Evolutionary conservation across 1,140 invertebrate genomes (phyloP).

Genomic region (Holotrichia oblita): DNA sequence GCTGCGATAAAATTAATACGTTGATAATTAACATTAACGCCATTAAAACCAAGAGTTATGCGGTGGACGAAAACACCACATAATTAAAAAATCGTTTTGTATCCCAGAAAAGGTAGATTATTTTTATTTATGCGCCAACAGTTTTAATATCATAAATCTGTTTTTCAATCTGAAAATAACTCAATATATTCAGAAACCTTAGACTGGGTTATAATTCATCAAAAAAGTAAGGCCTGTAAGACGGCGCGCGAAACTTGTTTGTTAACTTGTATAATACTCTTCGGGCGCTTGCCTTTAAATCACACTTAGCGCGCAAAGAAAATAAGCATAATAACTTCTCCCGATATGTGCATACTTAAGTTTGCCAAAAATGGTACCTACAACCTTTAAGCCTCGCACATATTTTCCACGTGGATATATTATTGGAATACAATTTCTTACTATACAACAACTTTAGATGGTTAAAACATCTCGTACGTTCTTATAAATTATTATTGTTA

Average conservation of each 20-base stretch:
- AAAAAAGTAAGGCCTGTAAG: constrained; percentile 25
- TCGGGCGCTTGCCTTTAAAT: constrained; percentile 42
- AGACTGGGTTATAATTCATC: constrained; percentile 38
- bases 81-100: constrained; percentile 28
- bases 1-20: not conserved
- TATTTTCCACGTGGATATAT: constrained; percentile 38
- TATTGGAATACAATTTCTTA: constrained; percentile 40
- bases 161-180: constrained; percentile 32
- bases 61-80: not conserved
- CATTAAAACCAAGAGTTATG: not conserved
- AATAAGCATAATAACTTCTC: constrained; percentile 45
- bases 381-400: constrained; percentile 32
- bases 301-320: constrained; percentile 41
- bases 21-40: not conserved
- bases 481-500: constrained; percentile 35
- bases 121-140: constrained; percentile 26
- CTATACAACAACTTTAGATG: constrained; percentile 30
- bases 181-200: constrained; percentile 29
- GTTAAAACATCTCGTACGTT: constrained; percentile 33
- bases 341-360: constrained; percentile 47
- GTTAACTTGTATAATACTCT: constrained; percentile 37
- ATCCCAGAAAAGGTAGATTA: not conserved
- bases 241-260: constrained; percentile 25
- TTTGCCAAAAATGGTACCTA: constrained; percentile 47
- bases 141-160: constrained; percentile 17